Evolutionary conservation across 2,797 vertebrate genomes (phyloP).

Genomic region (Odontamblyopus rebecca): DNA sequence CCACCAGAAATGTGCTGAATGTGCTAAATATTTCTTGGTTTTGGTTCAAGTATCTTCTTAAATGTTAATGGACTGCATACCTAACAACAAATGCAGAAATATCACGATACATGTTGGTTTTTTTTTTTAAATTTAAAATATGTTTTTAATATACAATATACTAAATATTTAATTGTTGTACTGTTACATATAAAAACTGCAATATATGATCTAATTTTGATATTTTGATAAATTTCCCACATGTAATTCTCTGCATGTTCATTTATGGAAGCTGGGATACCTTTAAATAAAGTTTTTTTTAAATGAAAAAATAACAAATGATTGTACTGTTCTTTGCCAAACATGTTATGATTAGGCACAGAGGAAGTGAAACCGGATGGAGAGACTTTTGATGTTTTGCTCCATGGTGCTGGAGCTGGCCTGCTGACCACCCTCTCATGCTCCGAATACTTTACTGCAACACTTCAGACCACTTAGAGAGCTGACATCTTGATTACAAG

Average conservation of each 20-base stretch:
- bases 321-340: not conserved
- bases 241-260: too few species aligned
- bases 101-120: not conserved
- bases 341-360: not conserved
- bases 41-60: too few species aligned
- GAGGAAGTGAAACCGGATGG: not conserved
- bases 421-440: not conserved
- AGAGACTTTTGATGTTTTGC: not conserved
- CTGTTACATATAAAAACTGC: too few species aligned
- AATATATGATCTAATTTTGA: too few species aligned
- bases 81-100: not conserved
- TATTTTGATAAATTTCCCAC: too few species aligned
- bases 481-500: slow-evolving; percentile 40
- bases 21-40: not conserved
- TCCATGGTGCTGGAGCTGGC: not conserved
- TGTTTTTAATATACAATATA: too few species aligned
- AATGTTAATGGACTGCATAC: too few species aligned
- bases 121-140: not conserved
- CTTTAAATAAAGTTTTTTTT: too few species aligned
- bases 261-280: too few species aligned
- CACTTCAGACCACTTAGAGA: slow-evolving; percentile 28
- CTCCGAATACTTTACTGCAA: not conserved
- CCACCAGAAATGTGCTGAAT: not conserved
- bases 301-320: not conserved
- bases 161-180: too few species aligned